These are phyloP conservation scores for Homarus americanus DNA, from an alignment of 1,140 invertebrate genomes.

Conservation along the genomic window DNA sequence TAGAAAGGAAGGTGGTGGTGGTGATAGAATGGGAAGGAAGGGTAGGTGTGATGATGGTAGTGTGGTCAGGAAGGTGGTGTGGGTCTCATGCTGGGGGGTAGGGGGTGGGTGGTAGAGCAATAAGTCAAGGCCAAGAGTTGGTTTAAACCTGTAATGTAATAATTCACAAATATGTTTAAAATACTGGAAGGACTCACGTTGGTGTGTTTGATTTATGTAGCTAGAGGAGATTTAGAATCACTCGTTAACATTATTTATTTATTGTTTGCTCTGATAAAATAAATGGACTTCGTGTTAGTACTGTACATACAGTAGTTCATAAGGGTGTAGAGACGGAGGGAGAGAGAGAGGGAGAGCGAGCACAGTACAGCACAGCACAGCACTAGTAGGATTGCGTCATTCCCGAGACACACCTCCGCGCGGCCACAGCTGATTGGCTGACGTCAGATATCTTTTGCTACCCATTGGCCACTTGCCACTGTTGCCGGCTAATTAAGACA, in stretches of 20 bases:
- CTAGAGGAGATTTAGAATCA: too few species aligned
- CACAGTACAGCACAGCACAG: too few species aligned
- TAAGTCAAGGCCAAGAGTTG: background rate
- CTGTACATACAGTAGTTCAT: too few species aligned
- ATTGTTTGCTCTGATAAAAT: too few species aligned
- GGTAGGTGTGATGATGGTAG: too few species aligned
- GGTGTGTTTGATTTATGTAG: background rate
- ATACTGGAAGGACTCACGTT: background rate
- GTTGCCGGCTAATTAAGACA: background rate
- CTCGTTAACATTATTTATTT: too few species aligned
- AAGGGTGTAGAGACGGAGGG: background rate
- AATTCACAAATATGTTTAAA: background rate
- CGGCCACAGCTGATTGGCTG: background rate
- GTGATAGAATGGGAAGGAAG: too few species aligned
- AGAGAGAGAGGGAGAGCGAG: conserved; percentile 13
- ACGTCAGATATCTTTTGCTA: background rate
- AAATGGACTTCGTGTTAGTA: too few species aligned
- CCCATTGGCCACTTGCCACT: background rate
- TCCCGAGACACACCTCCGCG: background rate
- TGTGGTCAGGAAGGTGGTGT: too few species aligned
- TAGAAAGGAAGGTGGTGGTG: too few species aligned
- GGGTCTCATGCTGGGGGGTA: too few species aligned
- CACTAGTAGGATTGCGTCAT: conserved; percentile 10
- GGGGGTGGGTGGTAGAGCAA: too few species aligned
- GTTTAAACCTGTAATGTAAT: background rate